Conservation (phyloP, 2,113 vertebrate species). For the Chascanopsetta lugubris region DNA sequence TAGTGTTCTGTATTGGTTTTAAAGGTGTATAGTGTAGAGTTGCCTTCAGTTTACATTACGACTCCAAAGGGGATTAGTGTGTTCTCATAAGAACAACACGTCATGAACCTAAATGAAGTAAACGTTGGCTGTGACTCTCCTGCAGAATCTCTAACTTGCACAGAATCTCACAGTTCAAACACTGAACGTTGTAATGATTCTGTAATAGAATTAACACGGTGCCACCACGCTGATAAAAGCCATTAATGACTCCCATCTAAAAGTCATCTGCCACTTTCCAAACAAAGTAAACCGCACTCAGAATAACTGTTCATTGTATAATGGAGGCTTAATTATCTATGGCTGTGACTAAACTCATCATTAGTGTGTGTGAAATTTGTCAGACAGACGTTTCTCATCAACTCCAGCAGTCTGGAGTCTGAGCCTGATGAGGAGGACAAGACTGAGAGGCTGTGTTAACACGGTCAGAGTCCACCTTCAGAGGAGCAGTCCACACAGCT, state of each 20-base stretch:
- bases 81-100: too few species aligned
- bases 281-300: constrained; percentile 19
- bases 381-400: too few species aligned
- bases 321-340: constrained; percentile 36
- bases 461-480: background rate
- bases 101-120: background rate
- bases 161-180: background rate
- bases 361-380: constrained; percentile 4
- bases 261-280: constrained; percentile 13
- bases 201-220: background rate
- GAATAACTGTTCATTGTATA: constrained; percentile 29
- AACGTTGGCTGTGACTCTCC: background rate
- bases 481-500: background rate
- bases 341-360: constrained; percentile 50
- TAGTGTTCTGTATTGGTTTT: too few species aligned
- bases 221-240: constrained; percentile 28
- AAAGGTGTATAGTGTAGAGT: too few species aligned
- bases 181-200: background rate
- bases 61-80: too few species aligned
- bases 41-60: too few species aligned
- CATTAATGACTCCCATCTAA: constrained; percentile 19
- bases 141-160: background rate
- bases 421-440: background rate
- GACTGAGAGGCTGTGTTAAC: background rate
- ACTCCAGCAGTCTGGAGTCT: too few species aligned